A percentile compares a stretch with the other conserved stretches of the same genome.
Conservation (phyloP, 2,113 vertebrate genomes). For the Neogobius melanostomus region DNA sequence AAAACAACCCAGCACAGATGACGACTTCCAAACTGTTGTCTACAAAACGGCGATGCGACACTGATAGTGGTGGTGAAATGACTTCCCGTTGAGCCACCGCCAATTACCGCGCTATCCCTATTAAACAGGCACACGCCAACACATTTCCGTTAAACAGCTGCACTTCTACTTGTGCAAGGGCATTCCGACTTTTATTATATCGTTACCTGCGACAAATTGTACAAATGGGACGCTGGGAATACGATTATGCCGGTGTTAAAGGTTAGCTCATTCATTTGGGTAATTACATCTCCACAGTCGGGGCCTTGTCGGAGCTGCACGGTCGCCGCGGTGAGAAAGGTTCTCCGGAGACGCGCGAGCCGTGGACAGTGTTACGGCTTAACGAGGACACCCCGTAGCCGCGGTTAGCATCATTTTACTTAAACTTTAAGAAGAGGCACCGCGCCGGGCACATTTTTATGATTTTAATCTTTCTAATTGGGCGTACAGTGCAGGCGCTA, state of each 20-base stretch:
- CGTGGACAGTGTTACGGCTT: slow-evolving; percentile 57
- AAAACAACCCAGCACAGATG: no score
- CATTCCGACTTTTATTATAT: slow-evolving; percentile 45
- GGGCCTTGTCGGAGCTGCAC: slow-evolving; percentile 5
- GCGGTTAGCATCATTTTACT: slow-evolving; percentile 53
- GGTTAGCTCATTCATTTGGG: slow-evolving; percentile 62
- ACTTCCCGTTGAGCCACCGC: not conserved
- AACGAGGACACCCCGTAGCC: slow-evolving; percentile 60
- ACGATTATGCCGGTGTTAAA: slow-evolving; percentile 52
- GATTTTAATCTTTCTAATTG: slow-evolving; percentile 73
- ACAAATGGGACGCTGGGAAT: slow-evolving; percentile 47
- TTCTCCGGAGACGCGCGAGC: slow-evolving; percentile 18
- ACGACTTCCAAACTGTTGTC: no score
- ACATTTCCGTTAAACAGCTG: slow-evolving; percentile 16
- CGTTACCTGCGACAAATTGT: slow-evolving; percentile 54
- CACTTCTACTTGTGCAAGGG: slow-evolving; percentile 29
- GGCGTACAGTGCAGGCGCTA: slow-evolving; percentile 54
- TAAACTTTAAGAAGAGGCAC: slow-evolving; percentile 49
- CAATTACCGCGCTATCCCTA: not conserved
- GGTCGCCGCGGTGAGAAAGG: slow-evolving; percentile 28
- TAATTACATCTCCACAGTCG: slow-evolving; percentile 59
- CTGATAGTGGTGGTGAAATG: not conserved
- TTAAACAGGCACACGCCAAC: not conserved
- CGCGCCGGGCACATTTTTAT: slow-evolving; percentile 43
- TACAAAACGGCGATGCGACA: no score